Conservation (phyloP, 1,140 invertebrate species). For the Leptinotarsa lineolata region DNA sequence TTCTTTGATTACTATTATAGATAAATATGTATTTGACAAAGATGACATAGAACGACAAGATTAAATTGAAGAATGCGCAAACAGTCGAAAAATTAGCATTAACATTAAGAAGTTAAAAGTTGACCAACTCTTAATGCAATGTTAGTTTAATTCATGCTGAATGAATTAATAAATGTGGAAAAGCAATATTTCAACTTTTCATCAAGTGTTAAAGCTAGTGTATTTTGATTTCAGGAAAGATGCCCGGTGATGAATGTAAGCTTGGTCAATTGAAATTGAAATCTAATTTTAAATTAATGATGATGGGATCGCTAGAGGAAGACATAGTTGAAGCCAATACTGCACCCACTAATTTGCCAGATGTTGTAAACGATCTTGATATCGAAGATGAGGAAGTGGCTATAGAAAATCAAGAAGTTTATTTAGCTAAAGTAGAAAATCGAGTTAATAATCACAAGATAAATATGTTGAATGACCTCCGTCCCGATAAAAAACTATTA, state of each 20-base stretch:
- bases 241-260: constrained; percentile 74
- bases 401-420: constrained; percentile 73
- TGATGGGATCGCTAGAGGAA: constrained; percentile 94
- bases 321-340: constrained; percentile 82
- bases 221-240: constrained; percentile 68
- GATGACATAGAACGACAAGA: no score
- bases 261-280: constrained; percentile 77
- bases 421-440: constrained; percentile 79
- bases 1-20: no score
- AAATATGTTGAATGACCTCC: constrained; percentile 77
- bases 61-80: no score
- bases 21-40: no score
- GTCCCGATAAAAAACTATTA: constrained; percentile 85
- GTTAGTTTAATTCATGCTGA: no score
- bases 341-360: constrained; percentile 78
- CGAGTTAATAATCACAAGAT: constrained; percentile 87
- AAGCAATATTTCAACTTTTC: no score
- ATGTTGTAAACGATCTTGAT: constrained; percentile 86
- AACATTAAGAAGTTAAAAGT: no score
- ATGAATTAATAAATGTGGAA: no score
- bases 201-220: not conserved
- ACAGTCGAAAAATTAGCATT: no score
- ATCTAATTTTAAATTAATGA: constrained; percentile 91
- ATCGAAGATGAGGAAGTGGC: constrained; percentile 87
- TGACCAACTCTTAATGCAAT: no score